Conservation (phyloP, 2,888 invertebrate species). For the Labia minor region DNA sequence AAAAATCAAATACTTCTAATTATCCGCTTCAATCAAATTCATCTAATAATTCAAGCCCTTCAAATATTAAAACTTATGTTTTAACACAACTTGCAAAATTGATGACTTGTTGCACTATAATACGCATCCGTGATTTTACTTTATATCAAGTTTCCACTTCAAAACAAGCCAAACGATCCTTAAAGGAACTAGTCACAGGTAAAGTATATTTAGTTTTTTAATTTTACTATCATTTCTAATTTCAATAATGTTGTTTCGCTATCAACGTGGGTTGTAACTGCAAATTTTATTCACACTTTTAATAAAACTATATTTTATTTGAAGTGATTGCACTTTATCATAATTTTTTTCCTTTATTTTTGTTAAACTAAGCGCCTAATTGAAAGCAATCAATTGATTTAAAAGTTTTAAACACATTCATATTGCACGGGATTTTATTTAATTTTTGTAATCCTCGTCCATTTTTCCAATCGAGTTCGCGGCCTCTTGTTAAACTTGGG, state of each 20-base stretch:
- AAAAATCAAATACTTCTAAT: not conserved
- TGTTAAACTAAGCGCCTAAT: not conserved
- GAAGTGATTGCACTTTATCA: too few relatives aligned
- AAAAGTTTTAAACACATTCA: not conserved
- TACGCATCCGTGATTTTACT: conserved; percentile 84
- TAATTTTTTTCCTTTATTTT: too few relatives aligned
- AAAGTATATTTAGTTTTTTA: conserved; percentile 27
- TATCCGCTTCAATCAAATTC: not conserved
- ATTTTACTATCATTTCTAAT: conserved; percentile 15
- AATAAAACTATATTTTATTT: not conserved
- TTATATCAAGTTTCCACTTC: conserved; percentile 73
- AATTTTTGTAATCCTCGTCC: not conserved
- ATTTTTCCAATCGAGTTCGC: not conserved
- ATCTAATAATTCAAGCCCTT: not conserved
- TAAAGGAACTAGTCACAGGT: conserved; percentile 74
- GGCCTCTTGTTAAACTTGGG: not conserved
- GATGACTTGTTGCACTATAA: conserved; percentile 83
- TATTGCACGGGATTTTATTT: not conserved
- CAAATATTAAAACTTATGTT: conserved; percentile 21
- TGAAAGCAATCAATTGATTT: not conserved
- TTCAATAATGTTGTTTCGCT: not conserved
- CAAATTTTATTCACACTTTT: not conserved
- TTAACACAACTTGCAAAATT: conserved; percentile 62
- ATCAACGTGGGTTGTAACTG: not conserved
- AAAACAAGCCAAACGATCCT: conserved; percentile 52